phyloP scores from a whole-genome alignment of 2,888 invertebrate genomes.

The Gymnocheta viridis region DNA sequence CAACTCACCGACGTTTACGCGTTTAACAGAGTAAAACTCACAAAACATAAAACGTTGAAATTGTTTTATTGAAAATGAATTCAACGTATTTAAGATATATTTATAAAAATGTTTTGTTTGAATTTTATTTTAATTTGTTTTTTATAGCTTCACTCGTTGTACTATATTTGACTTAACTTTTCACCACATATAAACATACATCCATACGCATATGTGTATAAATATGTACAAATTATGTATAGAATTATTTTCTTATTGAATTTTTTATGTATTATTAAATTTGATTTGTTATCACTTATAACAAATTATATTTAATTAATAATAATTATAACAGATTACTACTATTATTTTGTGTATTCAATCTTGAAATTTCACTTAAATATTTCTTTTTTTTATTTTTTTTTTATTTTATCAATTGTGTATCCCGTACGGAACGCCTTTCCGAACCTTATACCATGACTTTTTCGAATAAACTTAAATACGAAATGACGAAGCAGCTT shows the following conservation, averaged over 20 bases:
- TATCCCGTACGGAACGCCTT: conserved; percentile 77
- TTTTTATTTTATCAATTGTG: conserved; percentile 73
- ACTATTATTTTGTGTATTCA: conserved; percentile 72
- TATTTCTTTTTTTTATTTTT: conserved; percentile 63
- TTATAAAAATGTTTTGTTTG: conserved; percentile 40
- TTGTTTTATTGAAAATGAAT: conserved; percentile 65
- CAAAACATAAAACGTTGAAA: conserved; percentile 58
- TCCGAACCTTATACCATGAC: conserved; percentile 79
- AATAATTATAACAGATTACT: conserved; percentile 75
- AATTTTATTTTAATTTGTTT: conserved; percentile 53
- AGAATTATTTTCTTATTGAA: conserved; percentile 38
- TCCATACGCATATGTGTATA: conserved; percentile 33
- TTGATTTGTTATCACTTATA: conserved; percentile 74
- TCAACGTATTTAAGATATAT: conserved; percentile 57
- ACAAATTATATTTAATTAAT: conserved; percentile 75
- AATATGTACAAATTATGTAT: conserved; percentile 73
- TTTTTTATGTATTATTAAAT: conserved; percentile 73
- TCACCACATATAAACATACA: conserved; percentile 35
- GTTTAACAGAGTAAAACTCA: conserved; percentile 51
- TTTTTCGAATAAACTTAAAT: conserved; percentile 75
- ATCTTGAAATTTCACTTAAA: conserved; percentile 55
- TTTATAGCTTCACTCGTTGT: conserved; percentile 77
- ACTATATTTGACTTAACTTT: conserved; percentile 71
- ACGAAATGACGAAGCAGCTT: conserved; percentile 69
- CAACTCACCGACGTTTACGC: conserved; percentile 59